Evolutionary conservation across 2,113 vertebrate species (phyloP), one percentile per base, ranked within the genome.

Genomic region (Apodemus sylvaticus): DNA sequence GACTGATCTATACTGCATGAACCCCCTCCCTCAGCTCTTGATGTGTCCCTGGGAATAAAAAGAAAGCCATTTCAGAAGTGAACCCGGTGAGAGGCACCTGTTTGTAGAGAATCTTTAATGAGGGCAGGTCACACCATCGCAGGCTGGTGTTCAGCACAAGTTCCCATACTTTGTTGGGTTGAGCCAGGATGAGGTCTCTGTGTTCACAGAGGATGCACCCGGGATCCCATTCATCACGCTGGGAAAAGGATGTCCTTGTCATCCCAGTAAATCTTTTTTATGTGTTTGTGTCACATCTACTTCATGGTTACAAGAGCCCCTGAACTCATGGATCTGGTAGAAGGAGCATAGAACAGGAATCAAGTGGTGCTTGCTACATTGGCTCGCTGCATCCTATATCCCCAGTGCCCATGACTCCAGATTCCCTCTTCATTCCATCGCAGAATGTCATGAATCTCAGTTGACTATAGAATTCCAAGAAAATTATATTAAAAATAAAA

Each of bases 1-100:
- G 96, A 98, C 98, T 98, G 98, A 99, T 99, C 98, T 99, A 99
- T 98, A 98, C 98, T 99, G 98, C 98, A 98, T 99, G 98, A 99
- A 98, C 97, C 97, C 97, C 96, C 92, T 62, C 97, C 97, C 97
- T 95, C 94, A 36, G 97, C 96, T 97, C 98, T 98, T 98, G 98
- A 98, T 98, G 98, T 95, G 98, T 98, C 98, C 97, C 98, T 98
- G 98, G 98, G 98, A 98, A 98, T 98, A 98, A 98, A 98, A 98
- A 98, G 97, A 98, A 98, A 98, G 98, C 97, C 97, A 98, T 98
- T 98, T 98, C 95, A 98, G 97, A 98, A 98, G 98, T 81, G 97
- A 97, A 89, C 98, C 97, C 96, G 78, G 97, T 77, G 97, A 97
- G 97, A 98, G 98, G 96, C 98, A 98, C 98, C 98, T 98, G 98